Evolutionary conservation across 2,113 vertebrate species (phyloP).

Genomic region (Oryctolagus cuniculus): mOryCun1.1 NC_091435.1:171691501-171692000

Average conservation of each 20-base stretch:
- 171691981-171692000: neutral
- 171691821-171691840: neutral
- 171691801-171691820: neutral
- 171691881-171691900: neutral
- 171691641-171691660: neutral
- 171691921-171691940: neutral
- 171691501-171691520: constrained; percentile 25
- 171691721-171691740: neutral
- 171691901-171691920: neutral
- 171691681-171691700: neutral
- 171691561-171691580: neutral
- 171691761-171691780: neutral
- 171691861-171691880: neutral
- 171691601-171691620: neutral
- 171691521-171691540: neutral
- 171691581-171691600: neutral
- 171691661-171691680: neutral
- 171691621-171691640: neutral
- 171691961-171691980: constrained; percentile 32
- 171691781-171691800: neutral
- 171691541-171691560: neutral
- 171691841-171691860: neutral
- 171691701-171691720: neutral
- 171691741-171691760: neutral
- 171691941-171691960: neutral